Base-by-base conservation (phyloP, 1,140 invertebrate genomes). In the Aplysia californica region DNA sequence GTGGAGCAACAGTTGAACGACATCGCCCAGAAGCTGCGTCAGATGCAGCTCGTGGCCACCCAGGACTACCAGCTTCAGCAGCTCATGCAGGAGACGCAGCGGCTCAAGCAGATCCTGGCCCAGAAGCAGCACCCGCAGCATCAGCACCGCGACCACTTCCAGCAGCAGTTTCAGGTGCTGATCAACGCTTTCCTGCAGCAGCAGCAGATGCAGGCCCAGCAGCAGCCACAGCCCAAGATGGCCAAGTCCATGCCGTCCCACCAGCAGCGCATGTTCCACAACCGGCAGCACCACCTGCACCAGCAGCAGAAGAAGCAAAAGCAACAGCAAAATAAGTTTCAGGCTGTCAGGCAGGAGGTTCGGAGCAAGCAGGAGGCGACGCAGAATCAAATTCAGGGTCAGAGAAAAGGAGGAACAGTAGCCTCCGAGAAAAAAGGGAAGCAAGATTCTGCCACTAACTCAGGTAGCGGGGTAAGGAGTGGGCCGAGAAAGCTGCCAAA, bases 101-200 rank as follows among this genome's bases (percentile, higher is more conserved):
- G 68, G 21, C 31, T 70, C 2, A 70, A 56, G 21, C 68, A 70
- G 18, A 39, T 70, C 5, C 29, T 70, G 2, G 50, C 44, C 38
- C 68, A 70, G 50, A 70, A 70, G 26, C 68, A 70, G 31, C 38
- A 69, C 31, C 68, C 55, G 68, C 44, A 70, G 29, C 68, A 70
- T 3, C n/a, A n/a, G n/a, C n/a, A n/a, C n/a, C n/a, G n/a, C n/a
- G 68, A 70, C 38, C 41, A 31, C 1, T 70, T 70, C n/a, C 68
- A 70, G 50, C 50, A 70, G 2, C 68, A 70, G 50, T 70, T 70
- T 23, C 68, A 70, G 50, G 18, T 50, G 2, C 50, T 70, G 23
- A 70, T 70, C n/a, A 70, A 70, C 38, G 68, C 68, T 35, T 70
- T 70, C 50, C 55, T 70, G 68, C 68, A 70, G 23, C 68, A 70